These are phyloP conservation scores for Muscicapa striata DNA, from an alignment of 2,797 vertebrate genomes.

Conservation along the genomic window DNA sequence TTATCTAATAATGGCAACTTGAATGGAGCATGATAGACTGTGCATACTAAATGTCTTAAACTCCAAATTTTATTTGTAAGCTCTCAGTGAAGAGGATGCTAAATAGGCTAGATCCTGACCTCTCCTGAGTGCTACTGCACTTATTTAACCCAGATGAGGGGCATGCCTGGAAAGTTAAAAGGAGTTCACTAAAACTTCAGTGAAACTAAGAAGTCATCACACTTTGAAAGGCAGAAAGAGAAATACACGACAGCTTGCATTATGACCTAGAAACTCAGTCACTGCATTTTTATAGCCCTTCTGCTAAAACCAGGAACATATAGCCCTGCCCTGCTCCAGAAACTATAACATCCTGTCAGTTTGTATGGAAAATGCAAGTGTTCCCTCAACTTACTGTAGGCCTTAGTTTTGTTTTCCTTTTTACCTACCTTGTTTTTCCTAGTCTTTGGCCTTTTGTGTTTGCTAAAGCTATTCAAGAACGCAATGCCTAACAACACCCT, in stretches of 20 bases:
- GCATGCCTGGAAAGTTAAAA: background rate
- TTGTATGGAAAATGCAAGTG: background rate
- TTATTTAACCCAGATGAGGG: background rate
- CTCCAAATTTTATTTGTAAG: background rate
- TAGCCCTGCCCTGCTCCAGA: background rate
- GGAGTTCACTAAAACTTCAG: background rate
- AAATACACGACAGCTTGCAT: slow-evolving; percentile 25
- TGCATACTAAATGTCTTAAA: background rate
- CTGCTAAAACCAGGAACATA: background rate
- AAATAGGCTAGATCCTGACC: background rate
- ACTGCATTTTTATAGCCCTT: slow-evolving; percentile 8
- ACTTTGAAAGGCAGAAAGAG: slow-evolving; percentile 9
- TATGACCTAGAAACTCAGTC: slow-evolving; percentile 44
- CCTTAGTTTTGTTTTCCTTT: background rate
- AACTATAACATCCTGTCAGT: background rate
- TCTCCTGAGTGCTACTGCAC: background rate
- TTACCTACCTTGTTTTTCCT: background rate
- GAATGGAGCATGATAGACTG: background rate
- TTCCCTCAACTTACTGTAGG: background rate
- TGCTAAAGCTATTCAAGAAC: slow-evolving; percentile 8
- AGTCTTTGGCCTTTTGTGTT: background rate
- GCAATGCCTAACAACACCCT: background rate
- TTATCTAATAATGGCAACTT: background rate
- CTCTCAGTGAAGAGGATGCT: background rate
- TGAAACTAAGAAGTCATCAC: background rate